phyloP scores from a whole-genome alignment of 2,888 invertebrate genomes.

The Tribolium freemani region DNA sequence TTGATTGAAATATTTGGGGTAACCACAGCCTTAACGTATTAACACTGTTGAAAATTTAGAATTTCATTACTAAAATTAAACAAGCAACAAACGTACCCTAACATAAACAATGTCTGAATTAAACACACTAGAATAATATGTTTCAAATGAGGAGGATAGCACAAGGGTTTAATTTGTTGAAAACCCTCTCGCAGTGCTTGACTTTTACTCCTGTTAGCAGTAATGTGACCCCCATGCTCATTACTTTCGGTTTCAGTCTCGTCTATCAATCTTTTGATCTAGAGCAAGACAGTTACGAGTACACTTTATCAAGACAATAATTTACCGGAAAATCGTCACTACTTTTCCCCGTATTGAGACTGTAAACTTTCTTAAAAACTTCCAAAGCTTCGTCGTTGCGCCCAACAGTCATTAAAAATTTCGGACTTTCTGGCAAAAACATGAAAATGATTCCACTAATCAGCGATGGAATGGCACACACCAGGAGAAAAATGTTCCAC shows the following conservation, averaged over 20 bases:
- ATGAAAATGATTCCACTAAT: constrained; percentile 74
- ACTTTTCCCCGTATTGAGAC: constrained; percentile 75
- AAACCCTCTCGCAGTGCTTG: constrained; percentile 73
- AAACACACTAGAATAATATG: constrained; percentile 74
- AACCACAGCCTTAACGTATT: constrained; percentile 89
- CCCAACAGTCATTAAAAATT: constrained; percentile 80
- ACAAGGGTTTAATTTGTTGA: constrained; percentile 76
- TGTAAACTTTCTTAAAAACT: constrained; percentile 76
- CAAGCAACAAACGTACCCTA: constrained; percentile 70
- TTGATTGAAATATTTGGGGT: constrained; percentile 85
- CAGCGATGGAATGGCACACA: constrained; percentile 76
- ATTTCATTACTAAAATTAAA: neutral
- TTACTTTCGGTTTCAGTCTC: constrained; percentile 55
- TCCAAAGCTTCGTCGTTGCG: constrained; percentile 76
- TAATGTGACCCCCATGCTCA: constrained; percentile 60
- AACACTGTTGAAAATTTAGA: constrained; percentile 60
- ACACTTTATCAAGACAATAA: neutral
- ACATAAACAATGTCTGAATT: constrained; percentile 75
- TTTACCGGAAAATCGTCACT: constrained; percentile 76
- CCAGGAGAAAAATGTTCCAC: constrained; percentile 74
- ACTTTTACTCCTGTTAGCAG: constrained; percentile 56
- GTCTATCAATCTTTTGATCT: constrained; percentile 61
- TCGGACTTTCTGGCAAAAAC: constrained; percentile 82
- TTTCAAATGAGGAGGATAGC: constrained; percentile 73
- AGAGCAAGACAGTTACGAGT: constrained; percentile 33